Evolutionary conservation across 2,888 invertebrate genomes (phyloP), one percentile per base, ranked within the genome.

Genomic region (Conistra vaccinii): DNA sequence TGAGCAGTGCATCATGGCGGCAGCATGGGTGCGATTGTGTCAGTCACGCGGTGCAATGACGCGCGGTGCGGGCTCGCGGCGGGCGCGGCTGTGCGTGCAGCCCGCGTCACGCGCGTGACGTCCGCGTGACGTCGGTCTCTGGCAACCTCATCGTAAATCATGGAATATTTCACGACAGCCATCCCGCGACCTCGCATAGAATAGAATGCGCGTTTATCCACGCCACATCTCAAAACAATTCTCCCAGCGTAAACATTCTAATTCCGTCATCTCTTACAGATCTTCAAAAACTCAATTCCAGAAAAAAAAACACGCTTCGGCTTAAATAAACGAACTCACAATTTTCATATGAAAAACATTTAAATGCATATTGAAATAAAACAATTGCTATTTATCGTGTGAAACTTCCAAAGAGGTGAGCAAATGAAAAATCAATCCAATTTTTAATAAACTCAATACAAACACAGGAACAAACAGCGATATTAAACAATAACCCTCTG

Each of bases 401-500:
- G 39, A 62, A 69, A 74, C 60, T 83, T 71, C 61, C 67, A 78
- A 77, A 82, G 77, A 63, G 63, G 68, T 63, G 66, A 78, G 62
- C 51, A 78, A 80, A 87, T 83, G 76, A 86, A 88, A 87, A 86
- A 85, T 81, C 83, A 79, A 89, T 88, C 84, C 88, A 82, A 83
- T 87, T 87, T 90, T 90, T 88, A 89, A 89, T 90, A 91, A 89
- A 89, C 87, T 87, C 83, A 89, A 89, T 76, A 86, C 87, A 90
- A 91, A 92, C 88, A 90, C 81, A 83, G 84, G 88, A 84, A 88
- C 87, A 89, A 90, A 91, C 83, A 90, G 71, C 74, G 86, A 89
- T 91, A 91, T 90, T 85, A 90, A 92, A 93, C 89, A 91, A 91
- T 90, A 90, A 90, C 90, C 86, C 81, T 85, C 81, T 73, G 85